Evolutionary conservation across 2,888 invertebrate genomes (phyloP).

Genomic region (Hemaris fuciformis): DNA sequence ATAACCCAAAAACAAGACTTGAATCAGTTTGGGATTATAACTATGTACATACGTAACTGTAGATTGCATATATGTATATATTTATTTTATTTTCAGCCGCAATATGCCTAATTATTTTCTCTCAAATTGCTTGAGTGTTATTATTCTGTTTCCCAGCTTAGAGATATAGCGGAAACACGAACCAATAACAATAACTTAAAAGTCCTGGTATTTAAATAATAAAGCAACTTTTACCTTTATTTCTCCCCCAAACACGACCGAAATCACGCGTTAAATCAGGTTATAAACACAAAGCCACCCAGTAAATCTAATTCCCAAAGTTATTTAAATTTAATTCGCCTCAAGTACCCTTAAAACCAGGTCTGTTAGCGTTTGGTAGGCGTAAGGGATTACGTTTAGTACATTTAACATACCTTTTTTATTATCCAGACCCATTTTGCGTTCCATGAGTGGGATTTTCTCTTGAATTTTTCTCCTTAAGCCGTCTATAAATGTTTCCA

Average conservation of each 20-base stretch:
- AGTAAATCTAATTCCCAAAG: not conserved
- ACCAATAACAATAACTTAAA: too few relatives aligned
- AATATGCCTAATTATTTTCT: too few relatives aligned
- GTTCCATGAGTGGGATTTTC: slow-evolving; percentile 2
- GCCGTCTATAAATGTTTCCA: slow-evolving; percentile 33
- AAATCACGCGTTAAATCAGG: not conserved
- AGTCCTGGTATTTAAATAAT: too few relatives aligned
- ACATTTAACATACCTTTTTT: slow-evolving; percentile 11
- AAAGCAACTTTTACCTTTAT: not conserved
- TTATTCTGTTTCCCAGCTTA: too few relatives aligned
- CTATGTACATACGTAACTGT: too few relatives aligned
- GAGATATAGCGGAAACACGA: too few relatives aligned
- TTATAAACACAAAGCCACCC: not conserved
- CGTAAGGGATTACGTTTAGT: slow-evolving; percentile 4
- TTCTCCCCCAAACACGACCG: not conserved
- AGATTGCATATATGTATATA: too few relatives aligned
- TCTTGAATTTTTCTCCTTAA: slow-evolving; percentile 23
- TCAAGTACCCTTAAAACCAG: not conserved
- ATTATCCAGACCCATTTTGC: slow-evolving; percentile 2
- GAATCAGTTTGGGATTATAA: too few relatives aligned
- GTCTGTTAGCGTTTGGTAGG: not conserved
- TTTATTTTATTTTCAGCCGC: too few relatives aligned
- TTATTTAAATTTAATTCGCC: slow-evolving; percentile 7
- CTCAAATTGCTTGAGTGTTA: too few relatives aligned
- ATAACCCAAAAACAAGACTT: too few relatives aligned